Evolutionary conservation across 1,140 invertebrate species (phyloP).

Genomic region (Hypothenemus hampei): DNA sequence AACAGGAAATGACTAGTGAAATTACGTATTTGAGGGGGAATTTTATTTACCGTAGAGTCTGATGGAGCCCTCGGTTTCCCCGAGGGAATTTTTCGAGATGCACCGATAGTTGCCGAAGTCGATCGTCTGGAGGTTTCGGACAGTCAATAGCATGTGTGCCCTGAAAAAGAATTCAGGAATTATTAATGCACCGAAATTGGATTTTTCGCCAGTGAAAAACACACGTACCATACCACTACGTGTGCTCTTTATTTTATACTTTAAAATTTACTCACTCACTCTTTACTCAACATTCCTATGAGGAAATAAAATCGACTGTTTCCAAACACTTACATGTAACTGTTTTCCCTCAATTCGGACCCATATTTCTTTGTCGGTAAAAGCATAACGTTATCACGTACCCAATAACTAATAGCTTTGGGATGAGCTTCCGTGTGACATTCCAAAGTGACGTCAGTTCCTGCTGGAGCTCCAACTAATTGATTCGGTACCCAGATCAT

Average conservation of each 20-base stretch:
- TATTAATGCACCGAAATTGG: constrained; percentile 47
- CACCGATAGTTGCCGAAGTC: constrained; percentile 84
- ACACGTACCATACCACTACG: constrained; percentile 9
- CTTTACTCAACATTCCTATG: no score
- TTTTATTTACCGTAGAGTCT: constrained; percentile 79
- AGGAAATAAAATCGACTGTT: background rate
- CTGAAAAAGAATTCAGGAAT: constrained; percentile 40
- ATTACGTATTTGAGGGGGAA: constrained; percentile 29
- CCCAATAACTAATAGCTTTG: constrained; percentile 88
- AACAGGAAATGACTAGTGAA: constrained; percentile 23
- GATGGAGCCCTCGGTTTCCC: constrained; percentile 88
- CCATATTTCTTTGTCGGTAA: constrained; percentile 77
- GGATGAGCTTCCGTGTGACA: constrained; percentile 92
- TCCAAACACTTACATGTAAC: constrained; percentile 50
- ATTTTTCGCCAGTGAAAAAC: constrained; percentile 22
- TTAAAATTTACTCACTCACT: no score
- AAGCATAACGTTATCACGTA: constrained; percentile 79
- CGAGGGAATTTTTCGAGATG: constrained; percentile 90
- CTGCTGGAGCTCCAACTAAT: constrained; percentile 80
- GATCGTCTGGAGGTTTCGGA: constrained; percentile 67
- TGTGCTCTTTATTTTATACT: no score
- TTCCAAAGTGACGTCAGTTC: constrained; percentile 86
- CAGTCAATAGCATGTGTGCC: constrained; percentile 80
- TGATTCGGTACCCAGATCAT: constrained; percentile 92
- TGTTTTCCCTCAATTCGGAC: constrained; percentile 71